These are phyloP conservation scores for Gymnoscopelus braueri DNA, from an alignment of 2,797 vertebrate genomes.

Conservation along the genomic window DNA sequence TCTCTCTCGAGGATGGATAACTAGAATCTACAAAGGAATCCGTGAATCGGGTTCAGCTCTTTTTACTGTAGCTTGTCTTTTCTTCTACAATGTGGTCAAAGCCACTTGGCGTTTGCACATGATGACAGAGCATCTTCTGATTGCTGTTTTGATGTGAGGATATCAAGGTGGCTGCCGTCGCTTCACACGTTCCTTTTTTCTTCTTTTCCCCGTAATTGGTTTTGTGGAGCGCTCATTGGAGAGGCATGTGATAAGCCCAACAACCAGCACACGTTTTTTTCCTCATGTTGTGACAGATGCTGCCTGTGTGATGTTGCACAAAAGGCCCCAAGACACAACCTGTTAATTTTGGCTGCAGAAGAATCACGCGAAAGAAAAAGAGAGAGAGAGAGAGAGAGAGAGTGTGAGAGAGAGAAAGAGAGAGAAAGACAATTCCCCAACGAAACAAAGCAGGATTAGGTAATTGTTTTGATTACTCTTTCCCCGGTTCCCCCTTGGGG, in stretches of 20 bases:
- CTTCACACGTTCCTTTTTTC: background rate
- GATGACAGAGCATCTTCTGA: slow-evolving; percentile 15
- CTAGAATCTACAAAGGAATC: slow-evolving; percentile 7
- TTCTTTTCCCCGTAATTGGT: slow-evolving; percentile 42
- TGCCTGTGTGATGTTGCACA: slow-evolving; percentile 62
- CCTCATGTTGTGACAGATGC: slow-evolving; percentile 65
- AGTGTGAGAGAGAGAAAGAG: too few species aligned
- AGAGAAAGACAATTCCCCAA: slow-evolving; percentile 32
- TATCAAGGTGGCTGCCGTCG: slow-evolving; percentile 34
- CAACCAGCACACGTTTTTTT: slow-evolving; percentile 29
- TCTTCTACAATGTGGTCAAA: slow-evolving; percentile 11
- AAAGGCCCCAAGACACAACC: slow-evolving; percentile 57
- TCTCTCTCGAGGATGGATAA: slow-evolving; percentile 19
- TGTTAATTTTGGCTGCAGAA: slow-evolving; percentile 56
- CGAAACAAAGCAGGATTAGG: slow-evolving; percentile 50
- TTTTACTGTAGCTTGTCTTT: background rate
- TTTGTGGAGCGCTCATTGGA: slow-evolving; percentile 40
- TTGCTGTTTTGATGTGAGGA: slow-evolving; percentile 12
- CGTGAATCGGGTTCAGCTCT: background rate
- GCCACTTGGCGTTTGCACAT: slow-evolving; percentile 2
- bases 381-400: too few species aligned
- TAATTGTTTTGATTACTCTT: slow-evolving; percentile 74
- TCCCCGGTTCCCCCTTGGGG: slow-evolving; percentile 43
- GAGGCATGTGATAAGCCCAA: slow-evolving; percentile 45
- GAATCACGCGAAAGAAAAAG: slow-evolving; percentile 34